Conservation (phyloP, 1,140 invertebrate genomes). For the Eueides isabella region DNA sequence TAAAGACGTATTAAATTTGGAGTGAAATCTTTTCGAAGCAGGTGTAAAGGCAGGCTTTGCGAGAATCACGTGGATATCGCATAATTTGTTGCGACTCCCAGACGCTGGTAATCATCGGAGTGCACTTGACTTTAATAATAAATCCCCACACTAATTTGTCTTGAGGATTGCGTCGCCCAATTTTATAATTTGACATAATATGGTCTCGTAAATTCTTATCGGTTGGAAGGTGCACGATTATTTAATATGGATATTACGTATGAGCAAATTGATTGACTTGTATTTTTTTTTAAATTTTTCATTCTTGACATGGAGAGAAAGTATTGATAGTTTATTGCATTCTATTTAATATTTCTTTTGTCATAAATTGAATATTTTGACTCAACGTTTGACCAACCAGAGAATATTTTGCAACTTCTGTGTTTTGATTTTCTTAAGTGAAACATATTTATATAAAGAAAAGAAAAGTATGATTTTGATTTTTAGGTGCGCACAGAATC, state of each 20-base stretch:
- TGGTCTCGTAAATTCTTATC: constrained; percentile 60
- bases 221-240: constrained; percentile 36
- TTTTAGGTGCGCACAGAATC: too few species aligned
- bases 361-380: too few species aligned
- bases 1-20: not conserved
- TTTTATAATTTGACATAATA: constrained; percentile 67
- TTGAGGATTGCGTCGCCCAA: constrained; percentile 48
- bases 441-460: too few species aligned
- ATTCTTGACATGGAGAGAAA: too few species aligned
- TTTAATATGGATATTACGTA: constrained; percentile 10
- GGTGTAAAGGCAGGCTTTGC: constrained; percentile 9
- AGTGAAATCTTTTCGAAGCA: not conserved
- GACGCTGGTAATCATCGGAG: not conserved
- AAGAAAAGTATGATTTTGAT: too few species aligned
- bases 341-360: too few species aligned
- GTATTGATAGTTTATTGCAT: too few species aligned
- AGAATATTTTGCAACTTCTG: too few species aligned
- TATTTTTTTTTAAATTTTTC: not conserved
- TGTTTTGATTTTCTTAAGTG: too few species aligned
- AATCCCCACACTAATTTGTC: constrained; percentile 55
- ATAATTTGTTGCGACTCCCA: constrained; percentile 3
- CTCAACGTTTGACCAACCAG: too few species aligned
- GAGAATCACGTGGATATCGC: constrained; percentile 9
- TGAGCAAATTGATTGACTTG: not conserved
- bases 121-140: constrained; percentile 41